Conservation (phyloP, 2,888 invertebrate species). For the Tipula helvola region DNA sequence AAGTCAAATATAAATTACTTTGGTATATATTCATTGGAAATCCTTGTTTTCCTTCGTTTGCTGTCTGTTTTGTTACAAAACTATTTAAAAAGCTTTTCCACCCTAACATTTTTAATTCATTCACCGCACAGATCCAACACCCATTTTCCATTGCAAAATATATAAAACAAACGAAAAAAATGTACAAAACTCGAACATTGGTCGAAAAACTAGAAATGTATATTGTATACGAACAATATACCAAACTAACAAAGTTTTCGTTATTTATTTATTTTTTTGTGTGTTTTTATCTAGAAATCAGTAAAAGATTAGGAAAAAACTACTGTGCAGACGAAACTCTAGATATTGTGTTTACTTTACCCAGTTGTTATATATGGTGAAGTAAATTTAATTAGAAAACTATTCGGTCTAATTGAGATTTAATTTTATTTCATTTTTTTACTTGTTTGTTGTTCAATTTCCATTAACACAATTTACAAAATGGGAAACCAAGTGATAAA, state of each 20-base stretch:
- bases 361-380: neutral
- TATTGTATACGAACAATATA: neutral
- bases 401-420: neutral
- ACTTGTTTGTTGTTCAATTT: neutral
- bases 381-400: constrained; percentile 4
- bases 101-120: neutral
- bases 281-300: neutral
- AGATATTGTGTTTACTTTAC: neutral
- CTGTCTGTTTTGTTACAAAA: neutral
- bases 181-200: neutral
- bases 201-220: neutral
- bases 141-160: neutral
- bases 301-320: neutral
- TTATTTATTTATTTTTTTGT: neutral
- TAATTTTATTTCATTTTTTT: neutral
- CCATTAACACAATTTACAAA: neutral
- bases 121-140: neutral
- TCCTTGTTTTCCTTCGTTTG: neutral
- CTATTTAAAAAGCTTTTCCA: neutral
- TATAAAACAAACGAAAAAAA: neutral
- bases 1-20: neutral
- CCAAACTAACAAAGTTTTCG: neutral
- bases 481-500: neutral
- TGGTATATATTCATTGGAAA: neutral
- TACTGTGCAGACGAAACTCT: neutral